Evolutionary conservation across 2,113 vertebrate genomes (phyloP).

Genomic region (Prunella himalayana): DNA sequence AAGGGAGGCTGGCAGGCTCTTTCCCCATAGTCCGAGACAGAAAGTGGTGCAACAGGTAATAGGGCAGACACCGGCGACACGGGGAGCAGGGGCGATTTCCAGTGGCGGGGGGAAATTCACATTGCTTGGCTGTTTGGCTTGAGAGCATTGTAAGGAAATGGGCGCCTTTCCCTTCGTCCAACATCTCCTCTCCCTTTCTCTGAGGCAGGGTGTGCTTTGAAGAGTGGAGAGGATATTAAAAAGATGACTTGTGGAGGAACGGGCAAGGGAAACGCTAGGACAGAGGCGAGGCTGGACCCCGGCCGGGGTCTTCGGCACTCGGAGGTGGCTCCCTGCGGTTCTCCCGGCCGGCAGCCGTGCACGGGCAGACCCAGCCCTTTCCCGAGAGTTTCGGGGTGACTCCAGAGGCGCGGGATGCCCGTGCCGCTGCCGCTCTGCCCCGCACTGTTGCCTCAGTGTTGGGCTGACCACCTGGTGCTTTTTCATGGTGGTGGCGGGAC

Average conservation of each 20-base stretch:
- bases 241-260: neutral
- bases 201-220: neutral
- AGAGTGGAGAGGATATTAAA: neutral
- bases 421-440: neutral
- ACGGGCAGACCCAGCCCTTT: neutral
- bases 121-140: neutral
- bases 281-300: neutral
- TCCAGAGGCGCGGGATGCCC: neutral
- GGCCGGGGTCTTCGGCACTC: neutral
- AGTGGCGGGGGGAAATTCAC: neutral
- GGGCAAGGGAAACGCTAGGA: neutral
- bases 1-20: neutral
- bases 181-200: neutral
- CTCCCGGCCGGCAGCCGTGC: neutral
- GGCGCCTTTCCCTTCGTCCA: neutral
- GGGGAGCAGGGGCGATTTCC: neutral
- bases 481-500: neutral
- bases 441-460: neutral
- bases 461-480: neutral
- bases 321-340: neutral
- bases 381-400: neutral
- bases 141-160: neutral
- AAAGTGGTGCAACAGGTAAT: slow-evolving; percentile 36
- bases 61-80: neutral
- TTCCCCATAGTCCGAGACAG: neutral